Conservation (phyloP, 2,888 invertebrate genomes). For the Desoria tigrina region DNA sequence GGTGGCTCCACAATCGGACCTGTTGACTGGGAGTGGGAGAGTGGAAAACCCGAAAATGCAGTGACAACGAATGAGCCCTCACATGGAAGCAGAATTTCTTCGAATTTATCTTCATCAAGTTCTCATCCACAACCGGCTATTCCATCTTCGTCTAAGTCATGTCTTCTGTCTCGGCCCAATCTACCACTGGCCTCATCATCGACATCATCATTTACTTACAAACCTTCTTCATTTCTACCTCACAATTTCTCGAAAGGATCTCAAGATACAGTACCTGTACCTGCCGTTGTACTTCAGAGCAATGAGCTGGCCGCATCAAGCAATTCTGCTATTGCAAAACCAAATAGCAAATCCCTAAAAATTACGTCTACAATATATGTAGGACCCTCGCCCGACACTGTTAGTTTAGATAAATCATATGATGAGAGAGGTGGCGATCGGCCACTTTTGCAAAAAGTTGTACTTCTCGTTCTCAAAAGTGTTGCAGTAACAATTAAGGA, state of each 20-base stretch:
- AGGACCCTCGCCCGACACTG: conserved; percentile 56
- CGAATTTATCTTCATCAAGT: conserved; percentile 27
- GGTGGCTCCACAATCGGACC: conserved; percentile 57
- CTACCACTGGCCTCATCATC: neutral
- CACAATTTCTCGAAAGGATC: neutral
- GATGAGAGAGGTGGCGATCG: conserved; percentile 64
- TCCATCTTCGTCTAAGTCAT: conserved; percentile 36
- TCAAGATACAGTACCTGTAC: neutral
- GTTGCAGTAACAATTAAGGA: conserved; percentile 88
- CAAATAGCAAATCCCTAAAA: conserved; percentile 22
- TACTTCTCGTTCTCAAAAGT: conserved; percentile 81
- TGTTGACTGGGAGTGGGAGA: conserved; percentile 53
- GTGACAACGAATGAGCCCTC: neutral
- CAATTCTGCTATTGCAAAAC: neutral
- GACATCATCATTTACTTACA: no score
- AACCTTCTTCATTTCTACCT: no score
- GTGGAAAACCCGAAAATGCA: conserved; percentile 37
- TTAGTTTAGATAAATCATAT: conserved; percentile 58
- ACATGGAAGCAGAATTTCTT: neutral
- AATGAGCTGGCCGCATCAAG: neutral
- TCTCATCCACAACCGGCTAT: conserved; percentile 18
- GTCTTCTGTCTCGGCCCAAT: conserved; percentile 2
- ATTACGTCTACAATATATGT: conserved; percentile 42
- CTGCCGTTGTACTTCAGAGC: neutral
- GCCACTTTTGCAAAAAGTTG: conserved; percentile 81